These are phyloP conservation scores for Eulithis testata DNA, from an alignment of 2,888 invertebrate genomes.

Conservation along the genomic window DNA sequence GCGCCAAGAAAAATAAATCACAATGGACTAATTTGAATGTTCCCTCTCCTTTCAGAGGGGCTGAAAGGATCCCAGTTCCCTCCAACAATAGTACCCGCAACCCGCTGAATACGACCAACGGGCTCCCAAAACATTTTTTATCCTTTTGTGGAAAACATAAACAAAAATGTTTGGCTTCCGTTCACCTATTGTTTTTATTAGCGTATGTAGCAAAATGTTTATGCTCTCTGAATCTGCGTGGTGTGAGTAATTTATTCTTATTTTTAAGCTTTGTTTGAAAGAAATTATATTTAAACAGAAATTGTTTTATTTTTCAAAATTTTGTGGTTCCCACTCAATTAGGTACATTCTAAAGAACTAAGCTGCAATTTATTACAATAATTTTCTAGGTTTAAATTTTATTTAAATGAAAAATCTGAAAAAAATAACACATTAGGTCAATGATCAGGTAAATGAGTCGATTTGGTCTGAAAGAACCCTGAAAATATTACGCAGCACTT, in stretches of 20 bases:
- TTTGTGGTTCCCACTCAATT: no score
- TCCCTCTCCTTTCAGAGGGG: slow-evolving; percentile 65
- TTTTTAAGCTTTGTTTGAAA: slow-evolving; percentile 11
- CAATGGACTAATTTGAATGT: slow-evolving; percentile 79
- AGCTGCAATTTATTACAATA: no score
- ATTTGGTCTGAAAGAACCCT: background rate
- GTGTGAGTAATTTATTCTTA: slow-evolving; percentile 44
- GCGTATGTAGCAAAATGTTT: slow-evolving; percentile 61
- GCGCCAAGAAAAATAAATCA: slow-evolving; percentile 69
- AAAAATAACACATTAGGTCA: no score
- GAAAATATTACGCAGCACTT: slow-evolving; percentile 5
- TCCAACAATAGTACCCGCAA: slow-evolving; percentile 66
- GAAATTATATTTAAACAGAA: background rate
- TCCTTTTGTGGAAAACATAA: slow-evolving; percentile 68
- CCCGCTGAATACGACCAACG: slow-evolving; percentile 64
- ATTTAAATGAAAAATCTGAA: no score
- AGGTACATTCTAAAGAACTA: no score
- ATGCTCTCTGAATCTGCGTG: slow-evolving; percentile 44
- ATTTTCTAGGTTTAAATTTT: no score
- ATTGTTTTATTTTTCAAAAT: no score
- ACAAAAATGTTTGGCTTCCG: slow-evolving; percentile 70
- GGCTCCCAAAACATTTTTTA: slow-evolving; percentile 52
- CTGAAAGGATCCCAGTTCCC: slow-evolving; percentile 69
- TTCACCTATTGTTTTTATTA: slow-evolving; percentile 68
- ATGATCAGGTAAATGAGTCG: no score